Percentiles rank a stretch among this genome's conserved stretches.
These are phyloP conservation scores for Phengaris alcon DNA, from an alignment of 2,888 invertebrate species.

Conservation along the genomic window DNA sequence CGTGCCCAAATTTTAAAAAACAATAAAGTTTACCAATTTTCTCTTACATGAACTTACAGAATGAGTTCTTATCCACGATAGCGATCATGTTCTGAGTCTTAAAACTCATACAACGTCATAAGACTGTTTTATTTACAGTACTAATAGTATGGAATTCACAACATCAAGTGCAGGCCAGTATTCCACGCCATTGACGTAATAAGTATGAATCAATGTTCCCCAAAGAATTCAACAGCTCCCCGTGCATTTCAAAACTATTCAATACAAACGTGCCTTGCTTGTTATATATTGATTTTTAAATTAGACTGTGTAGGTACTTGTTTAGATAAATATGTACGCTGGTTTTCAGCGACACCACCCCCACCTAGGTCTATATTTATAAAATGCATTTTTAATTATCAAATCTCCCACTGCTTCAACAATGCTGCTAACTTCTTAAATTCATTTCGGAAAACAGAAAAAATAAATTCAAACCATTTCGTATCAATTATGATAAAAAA, in stretches of 20 bases:
- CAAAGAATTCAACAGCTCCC: slow-evolving; percentile 21
- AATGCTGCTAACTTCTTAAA: too few relatives aligned
- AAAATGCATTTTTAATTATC: too few relatives aligned
- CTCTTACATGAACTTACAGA: not conserved
- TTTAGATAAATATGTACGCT: not conserved
- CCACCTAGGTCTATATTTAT: too few relatives aligned
- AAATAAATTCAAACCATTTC: too few relatives aligned
- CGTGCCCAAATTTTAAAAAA: too few relatives aligned
- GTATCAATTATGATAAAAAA: too few relatives aligned
- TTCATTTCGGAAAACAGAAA: too few relatives aligned
- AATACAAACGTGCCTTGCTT: not conserved
- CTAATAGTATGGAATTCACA: slow-evolving; percentile 9
- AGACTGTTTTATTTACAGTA: slow-evolving; percentile 8
- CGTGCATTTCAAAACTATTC: not conserved
- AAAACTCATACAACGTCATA: not conserved
- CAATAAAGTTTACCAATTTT: not conserved
- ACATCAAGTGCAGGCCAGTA: slow-evolving; percentile 4
- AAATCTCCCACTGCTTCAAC: too few relatives aligned
- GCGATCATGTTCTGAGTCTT: not conserved
- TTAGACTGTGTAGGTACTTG: not conserved
- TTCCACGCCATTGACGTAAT: not conserved
- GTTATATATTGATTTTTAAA: not conserved
- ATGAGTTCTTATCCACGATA: not conserved
- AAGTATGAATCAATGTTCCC: slow-evolving; percentile 9
- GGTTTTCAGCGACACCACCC: too few relatives aligned